Percentiles rank a stretch among this genome's conserved stretches.
These are phyloP conservation scores for Gymnodraco acuticeps DNA, from an alignment of 2,797 vertebrate genomes.

Conservation along the genomic window DNA sequence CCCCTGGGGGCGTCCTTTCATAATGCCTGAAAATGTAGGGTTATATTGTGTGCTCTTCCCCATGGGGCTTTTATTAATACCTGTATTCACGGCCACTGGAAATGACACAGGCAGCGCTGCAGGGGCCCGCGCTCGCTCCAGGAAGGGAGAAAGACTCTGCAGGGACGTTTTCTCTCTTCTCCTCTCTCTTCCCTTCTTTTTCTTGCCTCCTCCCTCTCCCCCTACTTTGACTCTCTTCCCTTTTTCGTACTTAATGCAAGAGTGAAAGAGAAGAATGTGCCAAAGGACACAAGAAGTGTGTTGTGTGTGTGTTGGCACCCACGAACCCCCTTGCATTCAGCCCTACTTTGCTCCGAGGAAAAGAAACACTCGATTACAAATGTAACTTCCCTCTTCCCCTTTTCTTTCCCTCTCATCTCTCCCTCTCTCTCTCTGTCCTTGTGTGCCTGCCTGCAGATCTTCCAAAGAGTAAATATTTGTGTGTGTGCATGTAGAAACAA, in stretches of 20 bases:
- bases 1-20: slow-evolving; percentile 92
- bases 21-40: slow-evolving; percentile 95
- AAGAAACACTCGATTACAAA: slow-evolving; percentile 91
- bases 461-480: slow-evolving; percentile 73
- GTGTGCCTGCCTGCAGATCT: slow-evolving; percentile 73
- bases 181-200: slow-evolving; percentile 66
- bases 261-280: slow-evolving; percentile 99
- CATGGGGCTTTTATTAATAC: slow-evolving; percentile 95
- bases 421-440: slow-evolving; percentile 70
- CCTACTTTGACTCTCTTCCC: slow-evolving; percentile 67
- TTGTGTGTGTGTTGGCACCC: slow-evolving; percentile 91
- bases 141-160: slow-evolving; percentile 91
- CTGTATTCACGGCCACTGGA: slow-evolving; percentile 93
- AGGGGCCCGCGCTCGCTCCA: slow-evolving; percentile 87
- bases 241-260: slow-evolving; percentile 93
- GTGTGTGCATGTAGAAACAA: slow-evolving; percentile 50
- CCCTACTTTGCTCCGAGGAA: slow-evolving; percentile 91
- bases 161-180: slow-evolving; percentile 93
- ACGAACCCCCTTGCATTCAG: slow-evolving; percentile 93
- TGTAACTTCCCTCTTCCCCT: slow-evolving; percentile 83
- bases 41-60: slow-evolving; percentile 93
- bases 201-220: slow-evolving; percentile 66
- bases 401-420: slow-evolving; percentile 62
- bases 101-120: slow-evolving; percentile 91
- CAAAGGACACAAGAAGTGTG: slow-evolving; percentile 93